phyloP scores from a whole-genome alignment of 2,888 invertebrate genomes.

The Thalpophila matura region DNA sequence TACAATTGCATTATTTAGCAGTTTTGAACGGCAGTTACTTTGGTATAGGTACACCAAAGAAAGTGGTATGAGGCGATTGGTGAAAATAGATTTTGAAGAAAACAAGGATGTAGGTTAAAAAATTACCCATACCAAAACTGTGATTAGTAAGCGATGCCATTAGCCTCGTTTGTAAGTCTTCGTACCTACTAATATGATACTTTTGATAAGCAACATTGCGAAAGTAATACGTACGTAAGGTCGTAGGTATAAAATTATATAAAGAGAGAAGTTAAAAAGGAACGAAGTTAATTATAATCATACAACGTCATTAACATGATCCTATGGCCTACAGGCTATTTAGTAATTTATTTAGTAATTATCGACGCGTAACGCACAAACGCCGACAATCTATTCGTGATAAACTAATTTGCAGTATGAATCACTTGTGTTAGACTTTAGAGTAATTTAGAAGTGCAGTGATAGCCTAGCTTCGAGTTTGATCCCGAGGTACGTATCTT shows the following conservation, averaged over 20 bases:
- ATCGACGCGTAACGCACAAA: slow-evolving; percentile 13
- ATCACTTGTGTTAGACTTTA: not conserved
- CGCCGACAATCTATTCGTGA: slow-evolving; percentile 13
- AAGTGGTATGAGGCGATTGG: too few species aligned
- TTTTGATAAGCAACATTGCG: too few species aligned
- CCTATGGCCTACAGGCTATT: not conserved
- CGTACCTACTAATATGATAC: not conserved
- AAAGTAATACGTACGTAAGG: too few species aligned
- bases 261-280: too few species aligned
- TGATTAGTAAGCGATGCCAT: too few species aligned
- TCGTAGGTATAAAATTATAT: too few species aligned
- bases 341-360: slow-evolving; percentile 35
- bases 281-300: slow-evolving; percentile 16
- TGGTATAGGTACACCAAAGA: not conserved
- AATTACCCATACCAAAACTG: too few species aligned
- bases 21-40: not conserved
- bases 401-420: slow-evolving; percentile 18
- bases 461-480: not conserved
- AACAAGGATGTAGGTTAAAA: too few species aligned
- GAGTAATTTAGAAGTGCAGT: too few species aligned
- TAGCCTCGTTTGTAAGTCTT: not conserved
- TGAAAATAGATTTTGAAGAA: too few species aligned
- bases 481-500: too few species aligned
- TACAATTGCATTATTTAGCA: slow-evolving; percentile 5
- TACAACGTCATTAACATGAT: slow-evolving; percentile 8